A percentile compares a stretch with the other conserved stretches of the same genome.
Evolutionary conservation across 1,140 invertebrate genomes (phyloP).

Genomic region (Papilio polyxenes): DNA sequence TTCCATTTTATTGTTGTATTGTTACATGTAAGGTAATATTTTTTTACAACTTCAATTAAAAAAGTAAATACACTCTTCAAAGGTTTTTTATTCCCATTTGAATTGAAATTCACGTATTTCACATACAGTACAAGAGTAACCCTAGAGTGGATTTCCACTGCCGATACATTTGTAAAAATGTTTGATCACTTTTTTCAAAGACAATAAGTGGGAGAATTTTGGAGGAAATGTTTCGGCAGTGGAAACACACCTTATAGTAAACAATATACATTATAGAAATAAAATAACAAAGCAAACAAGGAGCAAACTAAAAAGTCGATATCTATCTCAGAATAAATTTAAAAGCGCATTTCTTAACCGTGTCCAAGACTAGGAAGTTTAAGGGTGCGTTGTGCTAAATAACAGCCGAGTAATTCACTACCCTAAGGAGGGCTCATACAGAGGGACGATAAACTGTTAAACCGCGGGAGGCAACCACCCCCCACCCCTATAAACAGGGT

Average conservation of each 20-base stretch:
- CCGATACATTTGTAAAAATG: too few relatives aligned
- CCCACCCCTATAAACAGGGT: conserved; percentile 68
- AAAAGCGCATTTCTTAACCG: background rate
- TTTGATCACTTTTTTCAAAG: too few relatives aligned
- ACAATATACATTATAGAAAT: background rate
- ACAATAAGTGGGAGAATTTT: too few relatives aligned
- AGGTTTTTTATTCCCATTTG: too few relatives aligned
- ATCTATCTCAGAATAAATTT: background rate
- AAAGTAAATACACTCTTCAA: too few relatives aligned
- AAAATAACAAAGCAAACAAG: background rate
- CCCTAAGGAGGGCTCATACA: conserved; percentile 56
- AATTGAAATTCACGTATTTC: too few relatives aligned
- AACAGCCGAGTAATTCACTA: conserved; percentile 63
- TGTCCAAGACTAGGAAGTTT: conserved; percentile 45
- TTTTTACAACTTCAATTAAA: too few relatives aligned
- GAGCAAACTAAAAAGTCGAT: background rate
- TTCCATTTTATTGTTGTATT: conserved; percentile 17
- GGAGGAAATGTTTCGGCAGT: too few relatives aligned
- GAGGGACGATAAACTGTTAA: conserved; percentile 74
- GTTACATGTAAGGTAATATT: background rate
- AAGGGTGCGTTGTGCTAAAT: conserved; percentile 60
- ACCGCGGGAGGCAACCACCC: conserved; percentile 47
- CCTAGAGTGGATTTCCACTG: too few relatives aligned
- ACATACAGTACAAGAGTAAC: too few relatives aligned
- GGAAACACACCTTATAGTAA: background rate